A percentile compares a stretch with the other conserved stretches of the same genome.
phyloP scores from a whole-genome alignment of 2,888 invertebrate species.

The Dynastes tityus region DNA sequence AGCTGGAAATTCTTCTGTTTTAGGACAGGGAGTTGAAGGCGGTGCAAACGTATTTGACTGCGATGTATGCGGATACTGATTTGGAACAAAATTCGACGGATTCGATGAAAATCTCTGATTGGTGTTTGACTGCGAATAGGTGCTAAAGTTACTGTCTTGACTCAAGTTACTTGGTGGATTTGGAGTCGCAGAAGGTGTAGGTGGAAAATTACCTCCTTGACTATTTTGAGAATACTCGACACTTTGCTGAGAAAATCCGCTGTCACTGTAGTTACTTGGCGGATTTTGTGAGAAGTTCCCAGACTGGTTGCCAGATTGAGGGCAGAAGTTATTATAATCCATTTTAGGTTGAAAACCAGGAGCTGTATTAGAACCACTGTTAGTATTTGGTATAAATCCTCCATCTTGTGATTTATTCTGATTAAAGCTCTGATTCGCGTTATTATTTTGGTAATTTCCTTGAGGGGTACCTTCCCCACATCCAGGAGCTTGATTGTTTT shows the following conservation, averaged over 20 bases:
- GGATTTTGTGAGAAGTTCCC: slow-evolving; percentile 44
- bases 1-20: slow-evolving; percentile 19
- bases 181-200: slow-evolving; percentile 5
- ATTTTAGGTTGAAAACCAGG: slow-evolving; percentile 47
- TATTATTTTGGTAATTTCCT: slow-evolving; percentile 27
- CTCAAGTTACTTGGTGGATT: slow-evolving; percentile 38
- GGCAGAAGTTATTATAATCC: slow-evolving; percentile 27
- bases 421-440: slow-evolving; percentile 56
- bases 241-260: slow-evolving; percentile 41
- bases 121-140: slow-evolving; percentile 11
- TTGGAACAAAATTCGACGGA: slow-evolving; percentile 38
- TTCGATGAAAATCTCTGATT: slow-evolving; percentile 53
- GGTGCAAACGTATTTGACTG: slow-evolving; percentile 27
- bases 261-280: slow-evolving; percentile 51
- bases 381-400: slow-evolving; percentile 59
- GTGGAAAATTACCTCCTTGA: slow-evolving; percentile 27
- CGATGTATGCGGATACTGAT: slow-evolving; percentile 42
- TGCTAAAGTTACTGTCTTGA: slow-evolving; percentile 28
- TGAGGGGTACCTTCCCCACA: not conserved
- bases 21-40: slow-evolving; percentile 15
- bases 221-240: slow-evolving; percentile 35
- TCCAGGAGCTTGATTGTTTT: slow-evolving; percentile 50
- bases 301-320: slow-evolving; percentile 26
- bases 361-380: slow-evolving; percentile 18
- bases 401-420: slow-evolving; percentile 56